A percentile compares a stretch with the other conserved stretches of the same genome.
These are phyloP conservation scores for Zele albiditarsus DNA, from an alignment of 2,888 invertebrate genomes.

Conservation along the genomic window DNA sequence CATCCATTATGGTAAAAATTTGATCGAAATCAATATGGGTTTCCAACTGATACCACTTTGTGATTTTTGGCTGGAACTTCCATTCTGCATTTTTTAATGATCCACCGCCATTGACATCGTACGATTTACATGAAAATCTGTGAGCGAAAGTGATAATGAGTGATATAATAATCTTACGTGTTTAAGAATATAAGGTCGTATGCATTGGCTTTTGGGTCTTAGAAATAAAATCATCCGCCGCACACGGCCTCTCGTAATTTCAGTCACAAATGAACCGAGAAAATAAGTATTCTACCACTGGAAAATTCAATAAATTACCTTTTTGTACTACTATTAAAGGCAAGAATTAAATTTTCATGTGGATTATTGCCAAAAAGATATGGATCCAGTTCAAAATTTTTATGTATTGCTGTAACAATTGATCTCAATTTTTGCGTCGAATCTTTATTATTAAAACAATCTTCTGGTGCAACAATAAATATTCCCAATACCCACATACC, in stretches of 20 bases:
- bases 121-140: constrained; percentile 79
- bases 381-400: constrained; percentile 75
- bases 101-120: constrained; percentile 75
- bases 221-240: too few relatives aligned
- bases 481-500: constrained; percentile 90
- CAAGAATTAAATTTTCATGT: constrained; percentile 80
- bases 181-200: too few relatives aligned
- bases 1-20: constrained; percentile 80
- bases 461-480: constrained; percentile 82
- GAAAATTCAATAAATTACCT: constrained; percentile 68
- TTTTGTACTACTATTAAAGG: constrained; percentile 73
- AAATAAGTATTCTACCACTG: not conserved
- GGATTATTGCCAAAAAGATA: constrained; percentile 78
- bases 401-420: constrained; percentile 76
- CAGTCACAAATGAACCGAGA: too few relatives aligned
- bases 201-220: too few relatives aligned
- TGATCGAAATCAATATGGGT: constrained; percentile 85
- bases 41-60: constrained; percentile 85
- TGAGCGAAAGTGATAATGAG: too few relatives aligned
- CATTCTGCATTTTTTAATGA: constrained; percentile 82
- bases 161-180: too few relatives aligned
- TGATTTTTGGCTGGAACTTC: constrained; percentile 82
- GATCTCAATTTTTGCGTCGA: constrained; percentile 77
- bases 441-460: constrained; percentile 77
- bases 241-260: too few relatives aligned